A percentile compares a stretch with the other conserved stretches of the same genome.
Evolutionary conservation across 2,888 invertebrate species (phyloP).

Genomic region (Drosophila subsilvestris): DNA sequence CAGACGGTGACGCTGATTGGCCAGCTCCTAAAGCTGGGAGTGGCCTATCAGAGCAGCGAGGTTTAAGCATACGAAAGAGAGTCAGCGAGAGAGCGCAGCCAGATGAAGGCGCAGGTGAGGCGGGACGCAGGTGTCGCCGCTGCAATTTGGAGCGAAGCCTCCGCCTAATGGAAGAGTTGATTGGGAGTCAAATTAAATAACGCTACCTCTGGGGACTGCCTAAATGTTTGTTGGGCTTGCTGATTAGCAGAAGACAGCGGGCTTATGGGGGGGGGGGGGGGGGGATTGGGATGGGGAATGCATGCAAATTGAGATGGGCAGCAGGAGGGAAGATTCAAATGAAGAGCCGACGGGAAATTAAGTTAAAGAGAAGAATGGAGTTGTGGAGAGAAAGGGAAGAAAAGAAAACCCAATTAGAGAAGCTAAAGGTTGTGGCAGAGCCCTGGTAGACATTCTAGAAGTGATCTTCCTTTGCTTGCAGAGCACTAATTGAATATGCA

Average conservation of each 20-base stretch:
- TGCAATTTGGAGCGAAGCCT: slow-evolving; percentile 55
- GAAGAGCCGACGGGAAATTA: neutral
- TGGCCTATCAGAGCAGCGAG: slow-evolving; percentile 8
- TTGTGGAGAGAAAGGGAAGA: too few species aligned
- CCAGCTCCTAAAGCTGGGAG: slow-evolving; percentile 19
- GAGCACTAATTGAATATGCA: slow-evolving; percentile 48
- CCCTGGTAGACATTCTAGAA: neutral
- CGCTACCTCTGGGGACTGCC: slow-evolving; percentile 40
- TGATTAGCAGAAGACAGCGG: slow-evolving; percentile 26
- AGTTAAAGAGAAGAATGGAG: neutral
- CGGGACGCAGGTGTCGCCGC: slow-evolving; percentile 62
- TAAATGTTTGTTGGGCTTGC: slow-evolving; percentile 35
- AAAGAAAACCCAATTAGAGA: too few species aligned
- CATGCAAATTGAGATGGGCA: neutral
- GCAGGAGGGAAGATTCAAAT: neutral
- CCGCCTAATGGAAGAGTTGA: slow-evolving; percentile 39
- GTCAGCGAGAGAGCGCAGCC: slow-evolving; percentile 5
- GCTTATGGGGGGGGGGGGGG: too few species aligned
- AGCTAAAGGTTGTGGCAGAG: slow-evolving; percentile 9
- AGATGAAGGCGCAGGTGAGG: slow-evolving; percentile 16
- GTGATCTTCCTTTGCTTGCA: neutral
- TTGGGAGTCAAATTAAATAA: slow-evolving; percentile 48
- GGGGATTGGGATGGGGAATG: neutral
- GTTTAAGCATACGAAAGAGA: neutral
- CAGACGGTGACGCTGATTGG: slow-evolving; percentile 28